phyloP scores from a whole-genome alignment of 2,888 invertebrate genomes.

The Epirrhoe alternata region DNA sequence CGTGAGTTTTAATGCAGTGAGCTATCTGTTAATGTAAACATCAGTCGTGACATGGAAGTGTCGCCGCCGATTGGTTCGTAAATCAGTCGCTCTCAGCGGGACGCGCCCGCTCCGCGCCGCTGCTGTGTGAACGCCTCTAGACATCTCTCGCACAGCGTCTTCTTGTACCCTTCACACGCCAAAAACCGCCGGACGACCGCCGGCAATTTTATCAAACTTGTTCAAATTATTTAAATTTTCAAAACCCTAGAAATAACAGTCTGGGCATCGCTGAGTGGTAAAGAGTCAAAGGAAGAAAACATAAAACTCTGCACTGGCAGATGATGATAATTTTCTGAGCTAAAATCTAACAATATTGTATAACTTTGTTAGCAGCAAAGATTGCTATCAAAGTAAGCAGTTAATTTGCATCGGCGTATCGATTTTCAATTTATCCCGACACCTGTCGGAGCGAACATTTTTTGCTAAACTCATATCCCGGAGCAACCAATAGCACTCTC shows the following conservation, averaged over 20 bases:
- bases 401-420: not conserved
- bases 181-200: too few species aligned
- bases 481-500: conserved; percentile 23
- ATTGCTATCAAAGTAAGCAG: not conserved
- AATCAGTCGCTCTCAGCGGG: conserved; percentile 39
- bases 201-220: too few species aligned
- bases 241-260: too few species aligned
- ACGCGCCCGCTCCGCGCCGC: conserved; percentile 5
- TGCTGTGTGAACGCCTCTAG: conserved; percentile 16
- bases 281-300: too few species aligned
- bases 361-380: too few species aligned
- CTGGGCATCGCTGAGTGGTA: too few species aligned
- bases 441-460: conserved; percentile 3
- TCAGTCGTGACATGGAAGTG: conserved; percentile 23
- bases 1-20: conserved; percentile 1
- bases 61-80: conserved; percentile 40
- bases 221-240: too few species aligned
- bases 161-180: too few species aligned
- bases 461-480: not conserved
- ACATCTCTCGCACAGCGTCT: not conserved
- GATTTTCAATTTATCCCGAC: not conserved
- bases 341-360: too few species aligned
- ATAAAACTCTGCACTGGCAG: too few species aligned
- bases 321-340: too few species aligned
- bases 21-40: conserved; percentile 9